Evolutionary conservation across 2,113 vertebrate species (phyloP), one percentile per base, ranked within the genome.

Genomic region (Rhinolophus sinicus): DNA sequence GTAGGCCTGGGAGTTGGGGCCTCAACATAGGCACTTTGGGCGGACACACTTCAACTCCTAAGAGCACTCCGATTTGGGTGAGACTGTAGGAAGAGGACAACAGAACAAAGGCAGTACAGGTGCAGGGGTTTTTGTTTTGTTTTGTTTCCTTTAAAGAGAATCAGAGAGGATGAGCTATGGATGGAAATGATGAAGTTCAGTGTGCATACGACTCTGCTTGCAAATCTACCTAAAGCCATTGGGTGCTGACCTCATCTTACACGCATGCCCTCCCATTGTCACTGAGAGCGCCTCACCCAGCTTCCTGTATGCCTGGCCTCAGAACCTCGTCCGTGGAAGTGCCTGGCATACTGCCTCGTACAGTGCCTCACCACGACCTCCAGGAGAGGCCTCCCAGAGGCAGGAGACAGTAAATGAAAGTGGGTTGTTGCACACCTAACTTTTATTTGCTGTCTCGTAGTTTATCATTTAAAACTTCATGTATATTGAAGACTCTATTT

Each of bases 401-500:
- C 38, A 54, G 16, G 60, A 19, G n/a, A 90, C 44, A 77, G 14
- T 21, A 64, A 75, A 64, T 28, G 15, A 24, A 84, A 84, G 28
- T 7, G 4, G 26, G 30, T 69, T 69, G 33, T 56, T 58, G 65
- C 35, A 96, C 87, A 69, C 56, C 73, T 70, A 11, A 30, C 47
- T n/a, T 73, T 54, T 76, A 58, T 56, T 95, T 77, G 56, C 54
- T n/a, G 70, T 75, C 12, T 19, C n/a, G 0, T 21, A 8, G 13
- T 47, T 73, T 78, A 78, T 52, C 30, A 60, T 77, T 87, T 94
- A 54, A 58, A 94, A 88, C 62, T 82, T 47, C 56, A 44, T 69
- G 1, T 47, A 85, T 28, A 28, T 6, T 47, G 38, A 92, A 77
- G 24, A 65, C 84, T 58, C 58, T 76, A 10, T 52, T 94, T 97